Evolutionary conservation across 2,113 vertebrate species (phyloP).

Genomic region (Synodontis membranacea): DNA sequence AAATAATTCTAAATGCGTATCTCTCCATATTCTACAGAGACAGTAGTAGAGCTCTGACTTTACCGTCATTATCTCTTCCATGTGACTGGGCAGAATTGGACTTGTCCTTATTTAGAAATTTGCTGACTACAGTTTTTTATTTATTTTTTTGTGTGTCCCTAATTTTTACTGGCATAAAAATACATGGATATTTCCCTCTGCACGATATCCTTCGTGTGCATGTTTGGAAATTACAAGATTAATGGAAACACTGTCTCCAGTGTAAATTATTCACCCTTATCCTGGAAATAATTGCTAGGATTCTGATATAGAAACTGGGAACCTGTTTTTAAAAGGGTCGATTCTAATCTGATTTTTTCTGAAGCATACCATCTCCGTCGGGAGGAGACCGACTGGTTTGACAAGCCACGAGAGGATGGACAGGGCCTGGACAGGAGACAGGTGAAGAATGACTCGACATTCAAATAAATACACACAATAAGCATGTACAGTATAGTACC

Average conservation of each 20-base stretch:
- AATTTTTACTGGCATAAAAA: neutral
- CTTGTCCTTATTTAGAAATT: neutral
- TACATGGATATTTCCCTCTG: neutral
- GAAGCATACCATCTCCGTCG: constrained; percentile 94
- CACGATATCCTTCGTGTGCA: constrained; percentile 20
- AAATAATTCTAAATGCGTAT: neutral
- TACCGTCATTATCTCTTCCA: neutral
- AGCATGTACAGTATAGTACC: neutral
- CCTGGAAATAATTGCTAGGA: neutral
- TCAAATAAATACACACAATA: constrained; percentile 20
- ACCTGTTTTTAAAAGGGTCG: constrained; percentile 69
- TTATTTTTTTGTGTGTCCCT: neutral
- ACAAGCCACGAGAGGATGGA: constrained; percentile 93
- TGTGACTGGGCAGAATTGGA: neutral
- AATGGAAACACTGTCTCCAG: neutral
- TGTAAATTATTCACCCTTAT: neutral
- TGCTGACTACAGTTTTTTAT: neutral
- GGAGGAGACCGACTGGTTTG: constrained; percentile 98
- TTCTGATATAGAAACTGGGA: constrained; percentile 38
- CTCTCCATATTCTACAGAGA: neutral
- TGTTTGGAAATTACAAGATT: constrained; percentile 22
- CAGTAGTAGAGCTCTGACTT: neutral
- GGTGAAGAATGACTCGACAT: constrained; percentile 57
- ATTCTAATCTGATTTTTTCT: constrained; percentile 69
- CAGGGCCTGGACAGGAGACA: constrained; percentile 83